A percentile compares a stretch with the other conserved stretches of the same genome.
These are phyloP conservation scores for Drosophila parabipectinata DNA, from an alignment of 1,140 invertebrate genomes.

Conservation along the genomic window DNA sequence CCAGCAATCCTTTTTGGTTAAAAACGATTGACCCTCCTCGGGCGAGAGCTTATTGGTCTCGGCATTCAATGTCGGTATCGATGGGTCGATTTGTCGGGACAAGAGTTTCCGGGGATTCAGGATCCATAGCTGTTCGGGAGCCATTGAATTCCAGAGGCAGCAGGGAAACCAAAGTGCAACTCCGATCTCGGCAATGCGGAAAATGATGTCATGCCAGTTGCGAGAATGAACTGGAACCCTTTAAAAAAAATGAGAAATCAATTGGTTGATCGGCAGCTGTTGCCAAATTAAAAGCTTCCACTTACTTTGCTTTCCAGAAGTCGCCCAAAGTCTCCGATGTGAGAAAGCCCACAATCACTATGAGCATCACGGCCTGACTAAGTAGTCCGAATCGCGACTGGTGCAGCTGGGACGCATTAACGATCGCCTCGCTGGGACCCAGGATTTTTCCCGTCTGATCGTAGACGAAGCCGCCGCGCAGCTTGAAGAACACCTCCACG, in stretches of 20 bases:
- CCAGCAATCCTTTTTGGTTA: conserved; percentile 91
- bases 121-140: conserved; percentile 97
- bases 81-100: conserved; percentile 85
- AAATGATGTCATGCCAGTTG: conserved; percentile 96
- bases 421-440: conserved; percentile 84
- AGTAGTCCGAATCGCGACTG: conserved; percentile 94
- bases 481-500: conserved; percentile 97
- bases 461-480: conserved; percentile 86
- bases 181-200: conserved; percentile 96
- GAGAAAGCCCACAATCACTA: conserved; percentile 94
- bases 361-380: conserved; percentile 93
- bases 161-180: conserved; percentile 97
- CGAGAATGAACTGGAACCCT: conserved; percentile 94
- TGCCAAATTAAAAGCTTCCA: conserved; percentile 26
- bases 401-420: conserved; percentile 94
- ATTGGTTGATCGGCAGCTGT: not conserved
- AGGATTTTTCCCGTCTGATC: conserved; percentile 77
- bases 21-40: conserved; percentile 84
- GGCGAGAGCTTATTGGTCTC: conserved; percentile 78
- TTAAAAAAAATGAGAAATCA: conserved; percentile 39
- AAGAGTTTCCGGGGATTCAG: conserved; percentile 95
- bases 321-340: conserved; percentile 95
- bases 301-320: conserved; percentile 95
- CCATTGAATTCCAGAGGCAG: conserved; percentile 97
- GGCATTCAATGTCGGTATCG: conserved; percentile 78